Conservation (phyloP, 2,113 vertebrate genomes). For the Onychorhynchus coronatus region DNA sequence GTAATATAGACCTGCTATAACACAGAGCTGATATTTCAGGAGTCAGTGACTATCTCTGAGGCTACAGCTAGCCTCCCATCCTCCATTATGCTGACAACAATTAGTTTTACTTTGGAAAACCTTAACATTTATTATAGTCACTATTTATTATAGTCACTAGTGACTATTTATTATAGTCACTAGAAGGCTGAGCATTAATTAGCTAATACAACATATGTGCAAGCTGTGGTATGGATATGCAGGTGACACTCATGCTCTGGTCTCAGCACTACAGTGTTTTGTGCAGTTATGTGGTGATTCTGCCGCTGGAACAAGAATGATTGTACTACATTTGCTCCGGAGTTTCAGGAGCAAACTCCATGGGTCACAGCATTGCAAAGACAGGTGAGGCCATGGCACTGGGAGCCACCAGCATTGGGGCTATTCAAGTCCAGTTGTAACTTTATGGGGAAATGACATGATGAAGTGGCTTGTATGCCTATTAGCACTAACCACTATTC, state of each 20-base stretch:
- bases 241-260: background rate
- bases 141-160: no score
- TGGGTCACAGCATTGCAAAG: background rate
- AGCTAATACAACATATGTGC: background rate
- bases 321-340: background rate
- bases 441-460: background rate
- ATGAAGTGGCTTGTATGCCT: background rate
- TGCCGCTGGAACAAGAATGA: background rate
- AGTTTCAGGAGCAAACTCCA: background rate
- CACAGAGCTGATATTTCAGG: background rate
- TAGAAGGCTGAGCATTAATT: background rate
- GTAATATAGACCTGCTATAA: background rate
- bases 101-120: background rate
- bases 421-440: background rate
- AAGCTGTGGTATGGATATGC: background rate
- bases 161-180: background rate
- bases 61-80: background rate
- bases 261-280: background rate
- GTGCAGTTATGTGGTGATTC: background rate
- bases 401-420: background rate
- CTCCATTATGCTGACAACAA: background rate
- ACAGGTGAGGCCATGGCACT: no score
- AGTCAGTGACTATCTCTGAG: background rate
- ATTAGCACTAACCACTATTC: fast-evolving
- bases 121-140: background rate